Conservation (phyloP, 1,140 invertebrate genomes). For the Pseudobourletiella spinata region DNA sequence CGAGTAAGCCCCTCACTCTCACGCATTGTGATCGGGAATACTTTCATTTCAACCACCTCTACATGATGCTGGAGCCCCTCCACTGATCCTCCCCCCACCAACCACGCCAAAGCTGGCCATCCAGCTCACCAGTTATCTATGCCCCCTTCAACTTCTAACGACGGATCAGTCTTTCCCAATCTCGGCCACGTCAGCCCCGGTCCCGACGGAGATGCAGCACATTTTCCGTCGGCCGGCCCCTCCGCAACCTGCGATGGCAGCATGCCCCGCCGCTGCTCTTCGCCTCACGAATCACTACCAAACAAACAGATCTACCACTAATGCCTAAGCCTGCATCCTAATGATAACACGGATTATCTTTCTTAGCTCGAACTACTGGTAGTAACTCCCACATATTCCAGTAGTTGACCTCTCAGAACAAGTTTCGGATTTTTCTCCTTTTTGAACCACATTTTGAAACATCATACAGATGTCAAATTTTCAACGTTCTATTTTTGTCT, state of each 20-base stretch:
- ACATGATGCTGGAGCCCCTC: not conserved
- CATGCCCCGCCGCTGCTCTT: conserved; percentile 1
- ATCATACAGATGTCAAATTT: no score
- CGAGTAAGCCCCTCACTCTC: not conserved
- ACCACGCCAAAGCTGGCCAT: conserved; percentile 2
- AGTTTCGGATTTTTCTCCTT: no score
- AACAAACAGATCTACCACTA: conserved; percentile 22
- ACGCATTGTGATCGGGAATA: conserved; percentile 18
- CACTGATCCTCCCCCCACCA: not conserved
- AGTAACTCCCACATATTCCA: no score
- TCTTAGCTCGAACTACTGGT: no score
- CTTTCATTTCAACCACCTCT: conserved; percentile 3
- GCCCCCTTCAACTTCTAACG: not conserved
- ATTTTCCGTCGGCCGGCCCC: conserved; percentile 5
- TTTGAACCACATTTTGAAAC: no score
- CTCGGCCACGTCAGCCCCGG: not conserved
- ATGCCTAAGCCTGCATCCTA: conserved; percentile 5
- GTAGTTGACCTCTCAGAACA: no score
- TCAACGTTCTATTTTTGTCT: no score
- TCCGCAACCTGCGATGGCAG: conserved; percentile 13
- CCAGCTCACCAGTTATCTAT: not conserved
- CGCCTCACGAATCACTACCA: conserved; percentile 16
- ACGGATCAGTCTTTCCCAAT: not conserved
- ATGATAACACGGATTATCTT: no score
- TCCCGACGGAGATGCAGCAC: conserved; percentile 1